Evolutionary conservation across 1,140 invertebrate species (phyloP).

Genomic region (Trypoxylus dichotomus): DNA sequence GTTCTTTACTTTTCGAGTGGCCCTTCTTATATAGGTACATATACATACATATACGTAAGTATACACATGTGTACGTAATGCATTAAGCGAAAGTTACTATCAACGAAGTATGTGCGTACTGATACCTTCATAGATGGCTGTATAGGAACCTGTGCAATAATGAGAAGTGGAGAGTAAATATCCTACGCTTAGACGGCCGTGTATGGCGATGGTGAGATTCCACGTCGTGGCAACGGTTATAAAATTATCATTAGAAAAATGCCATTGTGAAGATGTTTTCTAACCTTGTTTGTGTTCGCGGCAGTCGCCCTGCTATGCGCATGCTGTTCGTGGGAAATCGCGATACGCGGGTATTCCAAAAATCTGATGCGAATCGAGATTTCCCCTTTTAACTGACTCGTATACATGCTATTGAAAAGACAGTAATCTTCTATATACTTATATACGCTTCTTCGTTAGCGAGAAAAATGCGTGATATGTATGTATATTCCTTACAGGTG

Average conservation of each 20-base stretch:
- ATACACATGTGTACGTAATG: no score
- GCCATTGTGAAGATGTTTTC: slow-evolving; percentile 31
- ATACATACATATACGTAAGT: no score
- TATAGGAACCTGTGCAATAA: background rate
- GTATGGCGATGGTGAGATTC: slow-evolving; percentile 30
- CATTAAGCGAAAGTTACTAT: no score
- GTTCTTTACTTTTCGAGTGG: no score
- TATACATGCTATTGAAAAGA: slow-evolving; percentile 6
- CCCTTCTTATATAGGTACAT: no score
- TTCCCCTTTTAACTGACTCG: slow-evolving; percentile 3
- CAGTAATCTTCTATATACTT: background rate
- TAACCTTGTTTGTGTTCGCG: slow-evolving; percentile 26
- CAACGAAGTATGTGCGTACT: no score
- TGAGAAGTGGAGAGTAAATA: slow-evolving; percentile 2
- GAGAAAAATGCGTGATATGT: background rate
- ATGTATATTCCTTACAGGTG: background rate
- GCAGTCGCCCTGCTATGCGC: background rate
- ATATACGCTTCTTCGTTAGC: background rate
- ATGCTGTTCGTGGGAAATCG: slow-evolving; percentile 18
- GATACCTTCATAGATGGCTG: background rate
- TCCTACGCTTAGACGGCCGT: slow-evolving; percentile 25
- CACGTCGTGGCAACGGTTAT: slow-evolving; percentile 22
- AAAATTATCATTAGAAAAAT: slow-evolving; percentile 34
- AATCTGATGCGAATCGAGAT: slow-evolving; percentile 12
- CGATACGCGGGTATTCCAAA: slow-evolving; percentile 15